Evolutionary conservation across 2,888 invertebrate species (phyloP).

Genomic region (Agrotis segetum): DNA sequence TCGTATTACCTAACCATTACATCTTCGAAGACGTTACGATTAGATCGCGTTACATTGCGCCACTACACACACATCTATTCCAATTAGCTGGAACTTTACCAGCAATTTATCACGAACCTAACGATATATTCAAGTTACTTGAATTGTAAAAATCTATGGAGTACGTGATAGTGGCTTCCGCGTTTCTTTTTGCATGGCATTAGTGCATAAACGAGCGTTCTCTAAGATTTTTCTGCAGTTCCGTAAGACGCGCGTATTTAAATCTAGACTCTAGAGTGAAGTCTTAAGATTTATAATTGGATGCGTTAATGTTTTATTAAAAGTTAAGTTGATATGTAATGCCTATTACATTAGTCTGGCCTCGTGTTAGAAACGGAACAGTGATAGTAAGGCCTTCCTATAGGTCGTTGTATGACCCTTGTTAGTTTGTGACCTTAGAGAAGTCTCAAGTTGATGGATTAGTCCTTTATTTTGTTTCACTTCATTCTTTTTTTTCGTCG

Average conservation of each 20-base stretch:
- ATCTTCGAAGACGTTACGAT: conserved; percentile 39
- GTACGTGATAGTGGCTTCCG: conserved; percentile 60
- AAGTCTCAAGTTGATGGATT: conserved; percentile 39
- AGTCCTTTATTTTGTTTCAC: conserved; percentile 16
- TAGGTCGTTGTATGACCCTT: conserved; percentile 45
- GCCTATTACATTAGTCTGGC: conserved; percentile 37
- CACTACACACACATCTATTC: conserved; percentile 30
- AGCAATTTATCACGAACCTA: conserved; percentile 50
- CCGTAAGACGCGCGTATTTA: conserved; percentile 20
- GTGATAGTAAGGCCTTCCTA: conserved; percentile 56
- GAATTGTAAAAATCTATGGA: conserved; percentile 52
- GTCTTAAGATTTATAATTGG: conserved; percentile 10
- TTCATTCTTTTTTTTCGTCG: neutral
- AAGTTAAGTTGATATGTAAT: conserved; percentile 18
- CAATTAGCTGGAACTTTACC: conserved; percentile 49
- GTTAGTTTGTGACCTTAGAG: conserved; percentile 33
- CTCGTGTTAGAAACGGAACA: conserved; percentile 53
- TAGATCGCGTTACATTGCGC: conserved; percentile 49
- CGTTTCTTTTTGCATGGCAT: conserved; percentile 69
- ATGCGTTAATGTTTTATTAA: neutral
- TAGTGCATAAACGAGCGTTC: conserved; percentile 53
- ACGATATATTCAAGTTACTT: conserved; percentile 54
- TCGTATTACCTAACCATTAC: conserved; percentile 50
- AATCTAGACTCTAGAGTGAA: conserved; percentile 26
- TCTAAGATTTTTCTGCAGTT: conserved; percentile 39